Percentiles rank a stretch among this genome's conserved stretches.
phyloP scores from a whole-genome alignment of 1,140 invertebrate species.

The Apocrypta bakeri region DNA sequence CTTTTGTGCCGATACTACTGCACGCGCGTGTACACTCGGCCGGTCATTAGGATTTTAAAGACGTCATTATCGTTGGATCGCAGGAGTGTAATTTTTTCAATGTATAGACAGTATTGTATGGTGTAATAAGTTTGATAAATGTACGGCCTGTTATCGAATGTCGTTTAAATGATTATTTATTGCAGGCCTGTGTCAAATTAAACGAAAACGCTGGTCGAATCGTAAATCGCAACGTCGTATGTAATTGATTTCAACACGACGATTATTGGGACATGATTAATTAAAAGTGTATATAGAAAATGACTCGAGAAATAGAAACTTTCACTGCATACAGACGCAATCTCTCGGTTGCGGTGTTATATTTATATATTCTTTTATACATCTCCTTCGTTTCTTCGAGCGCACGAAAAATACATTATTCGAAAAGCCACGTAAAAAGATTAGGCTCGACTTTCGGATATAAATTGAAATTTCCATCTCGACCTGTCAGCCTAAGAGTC shows the following conservation, averaged over 20 bases:
- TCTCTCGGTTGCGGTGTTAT: too few relatives aligned
- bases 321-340: too few relatives aligned
- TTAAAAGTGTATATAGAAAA: background rate
- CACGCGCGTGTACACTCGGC: background rate
- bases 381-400: too few relatives aligned
- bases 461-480: background rate
- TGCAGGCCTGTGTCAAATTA: background rate
- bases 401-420: too few relatives aligned
- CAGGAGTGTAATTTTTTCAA: too few relatives aligned
- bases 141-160: too few relatives aligned
- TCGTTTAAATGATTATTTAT: background rate
- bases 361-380: too few relatives aligned
- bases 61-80: too few relatives aligned
- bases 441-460: background rate
- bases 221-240: background rate
- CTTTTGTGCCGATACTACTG: background rate
- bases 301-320: too few relatives aligned
- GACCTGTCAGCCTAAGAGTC: background rate
- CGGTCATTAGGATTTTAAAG: background rate
- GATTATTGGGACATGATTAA: conserved; percentile 20
- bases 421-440: too few relatives aligned
- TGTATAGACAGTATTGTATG: too few relatives aligned
- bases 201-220: background rate
- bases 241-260: conserved; percentile 17
- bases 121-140: too few relatives aligned